A percentile compares a stretch with the other conserved stretches of the same genome.
Conservation (phyloP, 2,888 invertebrate genomes). For the Thysanoteuthis rhombus region DNA sequence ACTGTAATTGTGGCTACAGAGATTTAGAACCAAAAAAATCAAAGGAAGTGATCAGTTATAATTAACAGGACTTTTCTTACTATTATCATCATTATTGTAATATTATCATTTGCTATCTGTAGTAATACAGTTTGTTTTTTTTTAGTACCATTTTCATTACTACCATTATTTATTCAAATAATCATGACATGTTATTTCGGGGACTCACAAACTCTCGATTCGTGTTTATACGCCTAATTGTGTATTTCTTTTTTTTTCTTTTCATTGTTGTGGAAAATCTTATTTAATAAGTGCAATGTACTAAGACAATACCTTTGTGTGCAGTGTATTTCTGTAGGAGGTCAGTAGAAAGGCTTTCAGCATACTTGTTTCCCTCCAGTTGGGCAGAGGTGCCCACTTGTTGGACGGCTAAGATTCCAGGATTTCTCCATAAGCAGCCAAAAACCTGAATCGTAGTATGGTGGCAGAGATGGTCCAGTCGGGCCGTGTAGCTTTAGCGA, state of each 20-base stretch:
- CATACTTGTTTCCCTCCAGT: too few species aligned
- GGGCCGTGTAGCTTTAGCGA: neutral
- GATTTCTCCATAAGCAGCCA: neutral
- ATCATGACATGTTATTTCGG: neutral
- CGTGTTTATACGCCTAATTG: neutral
- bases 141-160: neutral
- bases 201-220: neutral
- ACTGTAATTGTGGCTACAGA: neutral
- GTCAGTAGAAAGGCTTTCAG: neutral
- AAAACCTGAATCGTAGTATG: slow-evolving; percentile 12
- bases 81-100: neutral
- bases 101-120: neutral
- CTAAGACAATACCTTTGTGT: neutral
- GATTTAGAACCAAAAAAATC: neutral
- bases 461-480: neutral
- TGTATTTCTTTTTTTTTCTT: neutral
- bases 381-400: neutral
- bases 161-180: neutral
- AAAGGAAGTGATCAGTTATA: neutral
- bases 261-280: neutral
- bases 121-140: neutral
- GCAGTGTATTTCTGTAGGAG: neutral
- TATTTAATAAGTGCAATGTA: neutral
- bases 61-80: neutral
- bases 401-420: neutral